A percentile compares a stretch with the other conserved stretches of the same genome.
phyloP scores from a whole-genome alignment of 2,113 vertebrate species.

The Antennarius striatus region DNA sequence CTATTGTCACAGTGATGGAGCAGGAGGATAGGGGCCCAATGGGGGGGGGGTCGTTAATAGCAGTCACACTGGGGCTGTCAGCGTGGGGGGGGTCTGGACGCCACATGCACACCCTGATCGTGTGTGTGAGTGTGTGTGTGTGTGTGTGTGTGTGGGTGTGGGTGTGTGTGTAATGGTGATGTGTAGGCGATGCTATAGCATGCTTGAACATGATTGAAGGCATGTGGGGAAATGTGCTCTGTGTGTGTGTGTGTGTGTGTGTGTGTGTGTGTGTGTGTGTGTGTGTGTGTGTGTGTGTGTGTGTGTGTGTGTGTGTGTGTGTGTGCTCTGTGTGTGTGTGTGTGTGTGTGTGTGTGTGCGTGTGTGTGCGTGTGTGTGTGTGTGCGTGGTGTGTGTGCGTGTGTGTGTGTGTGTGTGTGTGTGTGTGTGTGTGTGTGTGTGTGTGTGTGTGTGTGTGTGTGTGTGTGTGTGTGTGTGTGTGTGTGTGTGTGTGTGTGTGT shows the following conservation, averaged over 20 bases:
- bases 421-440: slow-evolving; percentile 31
- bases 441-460: slow-evolving; percentile 34
- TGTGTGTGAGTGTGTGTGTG: slow-evolving; percentile 15
- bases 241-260: slow-evolving; percentile 5
- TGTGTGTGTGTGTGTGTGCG: slow-evolving; percentile 30
- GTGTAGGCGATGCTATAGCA: slow-evolving; percentile 37
- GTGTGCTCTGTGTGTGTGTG: slow-evolving; percentile 21
- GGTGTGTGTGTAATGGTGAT: slow-evolving; percentile 41
- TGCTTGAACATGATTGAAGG: slow-evolving; percentile 65
- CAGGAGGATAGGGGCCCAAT: slow-evolving; percentile 59
- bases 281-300: no score
- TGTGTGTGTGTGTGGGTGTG: slow-evolving; percentile 15
- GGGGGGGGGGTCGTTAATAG: slow-evolving; percentile 74
- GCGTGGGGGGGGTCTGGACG: slow-evolving; percentile 43
- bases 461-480: slow-evolving; percentile 31
- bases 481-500: slow-evolving; percentile 34
- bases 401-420: slow-evolving; percentile 34
- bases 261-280: no score
- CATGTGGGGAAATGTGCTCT: slow-evolving; percentile 40
- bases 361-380: slow-evolving; percentile 35
- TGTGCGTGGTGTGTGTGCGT: slow-evolving; percentile 32
- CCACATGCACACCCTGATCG: slow-evolving; percentile 63
- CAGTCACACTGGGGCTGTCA: slow-evolving; percentile 79
- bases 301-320: no score
- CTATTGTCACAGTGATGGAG: slow-evolving; percentile 72